A percentile compares a stretch with the other conserved stretches of the same genome.
Conservation (phyloP, 1,140 invertebrate genomes). For the Neodiprion lecontei region DNA sequence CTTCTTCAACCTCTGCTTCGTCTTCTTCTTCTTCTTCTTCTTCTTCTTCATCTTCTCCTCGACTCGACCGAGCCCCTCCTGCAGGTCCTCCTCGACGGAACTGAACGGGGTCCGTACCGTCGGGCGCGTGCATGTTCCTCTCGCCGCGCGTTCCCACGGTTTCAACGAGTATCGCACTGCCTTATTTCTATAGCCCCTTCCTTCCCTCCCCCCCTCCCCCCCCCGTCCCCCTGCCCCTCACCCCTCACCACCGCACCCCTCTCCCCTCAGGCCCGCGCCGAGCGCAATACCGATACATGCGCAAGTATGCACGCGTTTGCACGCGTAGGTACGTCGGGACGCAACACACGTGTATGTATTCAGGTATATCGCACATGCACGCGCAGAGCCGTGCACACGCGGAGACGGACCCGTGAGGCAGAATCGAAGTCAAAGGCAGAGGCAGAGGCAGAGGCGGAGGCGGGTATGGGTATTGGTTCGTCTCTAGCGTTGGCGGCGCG, state of each 20-base stretch:
- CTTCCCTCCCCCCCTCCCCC: slow-evolving; percentile 33
- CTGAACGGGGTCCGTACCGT: slow-evolving; percentile 57
- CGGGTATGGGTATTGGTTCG: neutral
- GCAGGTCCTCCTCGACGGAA: slow-evolving; percentile 9
- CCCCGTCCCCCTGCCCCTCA: slow-evolving; percentile 27
- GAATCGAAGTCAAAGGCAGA: too few relatives aligned
- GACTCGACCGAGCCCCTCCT: neutral
- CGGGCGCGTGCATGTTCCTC: slow-evolving; percentile 52
- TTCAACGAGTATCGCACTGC: slow-evolving; percentile 55
- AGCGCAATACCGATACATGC: too few relatives aligned
- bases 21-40: too few relatives aligned
- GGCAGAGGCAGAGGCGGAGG: too few relatives aligned
- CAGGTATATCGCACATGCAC: neutral
- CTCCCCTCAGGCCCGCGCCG: slow-evolving; percentile 22
- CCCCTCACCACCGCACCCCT: slow-evolving; percentile 24
- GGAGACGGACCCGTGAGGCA: too few relatives aligned
- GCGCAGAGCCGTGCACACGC: neutral
- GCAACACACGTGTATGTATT: too few relatives aligned
- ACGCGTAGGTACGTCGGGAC: too few relatives aligned
- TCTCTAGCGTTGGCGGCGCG: slow-evolving; percentile 54
- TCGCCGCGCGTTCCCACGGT: slow-evolving; percentile 60
- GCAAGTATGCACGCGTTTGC: too few relatives aligned
- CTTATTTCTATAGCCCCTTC: slow-evolving; percentile 37
- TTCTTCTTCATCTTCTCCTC: neutral
- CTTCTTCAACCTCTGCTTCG: neutral